Base-by-base conservation (phyloP, 2,113 vertebrate genomes). In the Microcebus murinus region DNA sequence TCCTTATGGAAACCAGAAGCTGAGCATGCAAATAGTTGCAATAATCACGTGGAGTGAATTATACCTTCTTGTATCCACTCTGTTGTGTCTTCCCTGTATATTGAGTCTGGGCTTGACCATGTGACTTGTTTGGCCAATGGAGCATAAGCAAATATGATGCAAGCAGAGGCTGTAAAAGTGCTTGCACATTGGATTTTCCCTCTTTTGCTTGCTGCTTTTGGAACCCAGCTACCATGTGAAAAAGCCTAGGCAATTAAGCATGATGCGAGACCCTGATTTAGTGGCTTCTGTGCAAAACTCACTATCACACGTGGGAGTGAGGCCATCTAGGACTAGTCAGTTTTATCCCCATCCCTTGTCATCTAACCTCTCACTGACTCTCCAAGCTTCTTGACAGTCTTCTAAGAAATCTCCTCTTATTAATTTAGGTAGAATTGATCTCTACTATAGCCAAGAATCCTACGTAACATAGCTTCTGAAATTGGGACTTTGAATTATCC, bases 351-450 rank as follows among this genome's bases (percentile, higher is more conserved):
- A 2, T 42, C 25, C 15, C 23, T 39, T 45, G 2, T 89, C 84
- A 29, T 34, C 25, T 63, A 87, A 92, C 12, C 27, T 82, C 8
- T 82, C n/a, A 12, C 6, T 17, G 34, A 48, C 12, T 89, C 67
- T 83, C 27, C 10, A 23, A 73, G 48, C 11, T 91, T 71, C 59
- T 89, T 71, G 42, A 73, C 1, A 29, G 27, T 82, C 88, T 93
- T 83, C 80, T 6, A 52, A 70, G 34, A 90, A 79, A 94, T 70
- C 63, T 3, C 42, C 52, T 63, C 83, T 63, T 79, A n/a, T 11
- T 68, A 83, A 87, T 79, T 79, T 77, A 89, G 17, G 36, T 82
- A 79, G 74, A 90, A 90, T 65, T 79, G 55, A 8, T 95, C 5
- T 31, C 59, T 55, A 31, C 17, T 86, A 14, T 1, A 91, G 61